Conservation (phyloP, 2,888 invertebrate species). For the Lydus trimaculatus region DNA sequence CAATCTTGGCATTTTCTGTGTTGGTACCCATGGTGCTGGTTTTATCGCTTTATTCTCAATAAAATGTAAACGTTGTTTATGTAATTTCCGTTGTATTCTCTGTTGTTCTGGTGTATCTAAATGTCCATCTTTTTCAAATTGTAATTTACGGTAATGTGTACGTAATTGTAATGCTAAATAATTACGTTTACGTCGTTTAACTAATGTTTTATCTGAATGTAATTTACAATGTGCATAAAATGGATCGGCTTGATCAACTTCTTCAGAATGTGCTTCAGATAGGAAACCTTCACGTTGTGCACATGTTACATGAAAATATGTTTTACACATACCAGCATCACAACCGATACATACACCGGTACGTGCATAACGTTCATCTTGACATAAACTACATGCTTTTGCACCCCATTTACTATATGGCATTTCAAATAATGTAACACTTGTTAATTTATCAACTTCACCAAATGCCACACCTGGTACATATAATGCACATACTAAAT, state of each 20-base stretch:
- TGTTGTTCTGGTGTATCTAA: slow-evolving; percentile 72
- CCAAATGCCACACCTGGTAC: slow-evolving; percentile 97
- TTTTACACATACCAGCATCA: slow-evolving; percentile 98
- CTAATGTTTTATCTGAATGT: slow-evolving; percentile 90
- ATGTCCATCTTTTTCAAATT: slow-evolving; percentile 69
- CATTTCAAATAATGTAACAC: slow-evolving; percentile 96
- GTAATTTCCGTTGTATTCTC: slow-evolving; percentile 81
- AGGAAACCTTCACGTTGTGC: slow-evolving; percentile 93
- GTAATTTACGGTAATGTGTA: slow-evolving; percentile 71
- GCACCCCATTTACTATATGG: slow-evolving; percentile 97
- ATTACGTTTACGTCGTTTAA: slow-evolving; percentile 81
- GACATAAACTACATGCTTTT: slow-evolving; percentile 89
- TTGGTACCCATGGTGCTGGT: slow-evolving; percentile 89
- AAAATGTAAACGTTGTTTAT: slow-evolving; percentile 86
- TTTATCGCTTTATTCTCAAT: slow-evolving; percentile 75
- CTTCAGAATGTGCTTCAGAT: slow-evolving; percentile 91
- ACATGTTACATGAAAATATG: slow-evolving; percentile 97
- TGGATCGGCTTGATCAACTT: slow-evolving; percentile 92
- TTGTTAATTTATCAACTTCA: slow-evolving; percentile 89
- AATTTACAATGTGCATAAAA: slow-evolving; percentile 97
- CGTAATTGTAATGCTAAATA: slow-evolving; percentile 87
- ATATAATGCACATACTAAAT: slow-evolving; percentile 95
- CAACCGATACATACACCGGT: slow-evolving; percentile 97
- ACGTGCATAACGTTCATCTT: slow-evolving; percentile 83
- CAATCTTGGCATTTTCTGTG: slow-evolving; percentile 92